Base-by-base conservation (phyloP, 2,797 vertebrate species). In the Liparis tanakae region DNA sequence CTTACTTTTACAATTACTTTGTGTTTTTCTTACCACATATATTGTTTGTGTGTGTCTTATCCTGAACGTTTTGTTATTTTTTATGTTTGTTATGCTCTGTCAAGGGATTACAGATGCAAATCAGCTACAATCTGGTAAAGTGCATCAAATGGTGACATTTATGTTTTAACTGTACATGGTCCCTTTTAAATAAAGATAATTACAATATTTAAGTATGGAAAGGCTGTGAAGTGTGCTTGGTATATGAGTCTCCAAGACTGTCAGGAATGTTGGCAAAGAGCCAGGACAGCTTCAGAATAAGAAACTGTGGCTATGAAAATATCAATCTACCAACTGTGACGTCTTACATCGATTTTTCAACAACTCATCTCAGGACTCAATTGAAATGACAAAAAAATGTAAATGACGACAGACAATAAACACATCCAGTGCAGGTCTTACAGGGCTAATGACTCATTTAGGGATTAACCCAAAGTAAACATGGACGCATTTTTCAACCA, bases 381-480 rank as follows among this genome's bases (percentile, higher is more conserved):
- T 13, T 43, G 1, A 56, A 48, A 63, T 39, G 1, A 46, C 1
- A 34, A 7, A 17, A 33, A 58, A 48, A 48, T 10, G 22, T 12
- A n/a, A 56, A 44, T 10, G 43, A 8, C 30, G 48, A 3, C 33
- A 18, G 30, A 34, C 46, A 18, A 57, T 58, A 34, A 63, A 44
- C 36, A 61, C 39, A 37, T 33, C 41, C n/a, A 39, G 59, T 4
- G 30, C 43, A 50, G 84, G 55, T 64, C 66, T 77, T 14, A 17
- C 22, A 61, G 70, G 66, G 22, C n/a, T 43, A 66, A 72, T 70
- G 48, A 70, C 69, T 57, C 57, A 85, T 85, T 85, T 71, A 50
- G 41, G 80, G 90, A 90, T 92, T 74, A 91, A 81, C 77, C 76
- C 54, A 57, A 70, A 79, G 25, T 76, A 70, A 80, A 80, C 85